A percentile compares a stretch with the other conserved stretches of the same genome.
Conservation (phyloP, 2,797 vertebrate species). For the Poeciliopsis infans region DNA sequence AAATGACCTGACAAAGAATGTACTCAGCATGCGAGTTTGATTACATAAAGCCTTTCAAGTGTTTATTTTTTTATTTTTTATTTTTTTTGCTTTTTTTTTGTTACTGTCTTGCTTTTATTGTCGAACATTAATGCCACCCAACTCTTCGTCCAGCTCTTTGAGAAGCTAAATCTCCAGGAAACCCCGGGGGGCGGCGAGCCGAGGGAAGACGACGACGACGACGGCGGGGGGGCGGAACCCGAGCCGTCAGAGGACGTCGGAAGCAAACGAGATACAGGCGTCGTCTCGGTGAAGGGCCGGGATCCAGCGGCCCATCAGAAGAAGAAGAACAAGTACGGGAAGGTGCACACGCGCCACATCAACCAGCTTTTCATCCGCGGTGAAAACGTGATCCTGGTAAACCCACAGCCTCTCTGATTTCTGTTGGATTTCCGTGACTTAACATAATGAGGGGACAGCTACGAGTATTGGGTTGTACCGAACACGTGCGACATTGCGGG, state of each 20-base stretch:
- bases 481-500: background rate
- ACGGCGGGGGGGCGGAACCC: slow-evolving; percentile 11
- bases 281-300: background rate
- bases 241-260: background rate
- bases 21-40: background rate
- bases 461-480: background rate
- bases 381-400: slow-evolving; percentile 93
- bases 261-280: slow-evolving; percentile 15
- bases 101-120: background rate
- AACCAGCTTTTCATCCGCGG: slow-evolving; percentile 98
- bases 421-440: background rate
- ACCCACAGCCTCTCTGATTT: slow-evolving; percentile 85
- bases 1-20: background rate
- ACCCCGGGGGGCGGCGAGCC: slow-evolving; percentile 66
- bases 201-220: background rate
- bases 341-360: slow-evolving; percentile 91
- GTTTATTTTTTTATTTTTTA: no score
- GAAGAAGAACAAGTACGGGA: slow-evolving; percentile 82
- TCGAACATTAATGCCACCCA: background rate
- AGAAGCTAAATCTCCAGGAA: slow-evolving; percentile 90
- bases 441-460: background rate
- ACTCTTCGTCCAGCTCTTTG: slow-evolving; percentile 85
- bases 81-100: no score
- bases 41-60: background rate
- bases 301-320: slow-evolving; percentile 17